phyloP scores from a whole-genome alignment of 2,113 vertebrate genomes.

The Nesoenas mayeri region DNA sequence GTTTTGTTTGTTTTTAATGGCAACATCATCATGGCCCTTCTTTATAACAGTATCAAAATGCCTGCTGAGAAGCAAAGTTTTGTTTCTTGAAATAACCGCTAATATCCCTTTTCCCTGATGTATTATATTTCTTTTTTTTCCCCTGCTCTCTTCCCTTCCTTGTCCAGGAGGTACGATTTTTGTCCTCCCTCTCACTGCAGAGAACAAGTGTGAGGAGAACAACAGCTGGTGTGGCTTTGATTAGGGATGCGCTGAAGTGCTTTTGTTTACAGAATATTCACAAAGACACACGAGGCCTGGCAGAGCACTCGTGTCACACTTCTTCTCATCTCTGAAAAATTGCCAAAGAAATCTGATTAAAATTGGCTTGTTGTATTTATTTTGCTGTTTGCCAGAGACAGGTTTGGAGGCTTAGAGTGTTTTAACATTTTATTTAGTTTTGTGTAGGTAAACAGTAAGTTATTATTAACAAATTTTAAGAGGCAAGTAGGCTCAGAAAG shows the following conservation, averaged over 20 bases:
- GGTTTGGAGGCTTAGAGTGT: not conserved
- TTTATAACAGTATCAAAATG: constrained; percentile 24
- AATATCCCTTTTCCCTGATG: not conserved
- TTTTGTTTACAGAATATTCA: constrained; percentile 61
- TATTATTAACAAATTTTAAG: not conserved
- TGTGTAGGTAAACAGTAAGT: not conserved
- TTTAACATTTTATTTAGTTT: constrained; percentile 9
- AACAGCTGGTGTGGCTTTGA: constrained; percentile 57
- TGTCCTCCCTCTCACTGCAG: not conserved
- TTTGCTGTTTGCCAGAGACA: constrained; percentile 12
- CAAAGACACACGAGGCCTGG: constrained; percentile 19
- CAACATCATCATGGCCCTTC: not conserved
- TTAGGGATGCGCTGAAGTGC: not conserved
- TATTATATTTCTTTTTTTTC: not conserved
- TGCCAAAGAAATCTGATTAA: constrained; percentile 39
- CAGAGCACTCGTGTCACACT: not conserved
- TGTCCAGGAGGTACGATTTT: not conserved
- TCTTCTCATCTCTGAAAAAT: constrained; percentile 53
- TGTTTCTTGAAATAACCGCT: constrained; percentile 32
- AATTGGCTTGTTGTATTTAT: constrained; percentile 27
- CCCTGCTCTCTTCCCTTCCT: not conserved
- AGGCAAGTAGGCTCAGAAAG: not conserved
- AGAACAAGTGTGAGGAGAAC: not conserved
- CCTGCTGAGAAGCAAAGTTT: not conserved
- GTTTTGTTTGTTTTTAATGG: not conserved